A percentile compares a stretch with the other conserved stretches of the same genome.
phyloP scores from a whole-genome alignment of 2,797 vertebrate genomes.

The Gadopsis marmoratus region DNA sequence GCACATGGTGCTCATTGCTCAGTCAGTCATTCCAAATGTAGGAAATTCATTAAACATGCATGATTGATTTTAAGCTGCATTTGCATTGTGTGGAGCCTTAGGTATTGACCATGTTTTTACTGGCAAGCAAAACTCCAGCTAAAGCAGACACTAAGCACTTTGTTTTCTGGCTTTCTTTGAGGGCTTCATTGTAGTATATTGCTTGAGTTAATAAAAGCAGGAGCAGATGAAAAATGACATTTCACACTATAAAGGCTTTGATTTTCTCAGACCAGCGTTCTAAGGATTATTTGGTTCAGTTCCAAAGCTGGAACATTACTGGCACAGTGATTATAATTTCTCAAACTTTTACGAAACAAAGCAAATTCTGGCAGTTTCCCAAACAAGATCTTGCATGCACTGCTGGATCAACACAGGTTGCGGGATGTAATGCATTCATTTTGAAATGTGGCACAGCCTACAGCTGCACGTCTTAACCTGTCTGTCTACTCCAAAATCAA shows the following conservation, averaged over 20 bases:
- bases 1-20: slow-evolving; percentile 68
- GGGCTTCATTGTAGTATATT: slow-evolving; percentile 36
- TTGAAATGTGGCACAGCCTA: slow-evolving; percentile 49
- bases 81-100: slow-evolving; percentile 65
- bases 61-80: slow-evolving; percentile 73
- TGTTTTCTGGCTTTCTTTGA: slow-evolving; percentile 43
- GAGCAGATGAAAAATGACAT: slow-evolving; percentile 43
- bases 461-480: slow-evolving; percentile 46
- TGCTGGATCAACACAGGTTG: slow-evolving; percentile 40
- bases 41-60: slow-evolving; percentile 72
- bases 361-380: slow-evolving; percentile 14
- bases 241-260: slow-evolving; percentile 29
- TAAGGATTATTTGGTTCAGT: slow-evolving; percentile 27
- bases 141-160: slow-evolving; percentile 53
- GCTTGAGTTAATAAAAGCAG: slow-evolving; percentile 31
- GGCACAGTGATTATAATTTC: slow-evolving; percentile 31
- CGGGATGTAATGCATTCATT: slow-evolving; percentile 55
- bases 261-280: slow-evolving; percentile 31
- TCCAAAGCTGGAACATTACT: slow-evolving; percentile 13
- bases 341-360: slow-evolving; percentile 9
- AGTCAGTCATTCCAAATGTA: slow-evolving; percentile 74
- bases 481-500: slow-evolving; percentile 40
- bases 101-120: slow-evolving; percentile 59
- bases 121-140: slow-evolving; percentile 47
- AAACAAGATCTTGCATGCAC: slow-evolving; percentile 22